Base-by-base conservation (phyloP, 2,888 invertebrate species). In the Saturnia japonica region DNA sequence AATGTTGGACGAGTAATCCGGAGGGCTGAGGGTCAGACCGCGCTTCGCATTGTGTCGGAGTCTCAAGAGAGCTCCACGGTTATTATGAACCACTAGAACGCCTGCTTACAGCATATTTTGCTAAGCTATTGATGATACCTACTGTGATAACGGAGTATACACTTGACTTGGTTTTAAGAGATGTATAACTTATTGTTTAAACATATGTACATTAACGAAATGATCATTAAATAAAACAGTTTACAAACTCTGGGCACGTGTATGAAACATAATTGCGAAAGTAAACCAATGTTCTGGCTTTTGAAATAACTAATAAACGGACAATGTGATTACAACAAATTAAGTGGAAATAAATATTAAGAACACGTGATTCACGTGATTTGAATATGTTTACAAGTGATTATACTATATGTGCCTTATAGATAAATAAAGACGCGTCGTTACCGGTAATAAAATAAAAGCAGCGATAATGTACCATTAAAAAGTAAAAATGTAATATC, bases 1-100 rank as follows among this genome's bases (percentile, higher is more conserved):
- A 87, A 84, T 86, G 87, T 89, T 88, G 87, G 88, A 83, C 85
- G 84, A 90, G 86, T 90, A 89, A 90, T 89, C 87, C 86, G 80
- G 82, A 64, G 64, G 64, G 64, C 86, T 80, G 82, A 64, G 64
- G 64, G 64, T 64, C 40, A 40, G 64, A 34, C 64, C 83, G 84
- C 80, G 78, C 77, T 75, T 77, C 84, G 85, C 82, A 84, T 86
- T 85, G 85, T 85, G 85, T 77, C 78, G 80, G 77, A 74, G 72
- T 73, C 82, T 85, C 78, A 78, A 85, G 85, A 77, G 82, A 81
- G 74, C 85, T 85, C 78, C 80, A 77, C 82, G 78, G 82, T 86
- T 86, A 86, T 89, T 90, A 88, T 84, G 83, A 78, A 76, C 75
- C 77, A 77, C 77, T 80, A 86, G 83, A 75, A 81, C 78, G 77